phyloP scores from a whole-genome alignment of 2,888 invertebrate genomes.

The Cryptus armator region DNA sequence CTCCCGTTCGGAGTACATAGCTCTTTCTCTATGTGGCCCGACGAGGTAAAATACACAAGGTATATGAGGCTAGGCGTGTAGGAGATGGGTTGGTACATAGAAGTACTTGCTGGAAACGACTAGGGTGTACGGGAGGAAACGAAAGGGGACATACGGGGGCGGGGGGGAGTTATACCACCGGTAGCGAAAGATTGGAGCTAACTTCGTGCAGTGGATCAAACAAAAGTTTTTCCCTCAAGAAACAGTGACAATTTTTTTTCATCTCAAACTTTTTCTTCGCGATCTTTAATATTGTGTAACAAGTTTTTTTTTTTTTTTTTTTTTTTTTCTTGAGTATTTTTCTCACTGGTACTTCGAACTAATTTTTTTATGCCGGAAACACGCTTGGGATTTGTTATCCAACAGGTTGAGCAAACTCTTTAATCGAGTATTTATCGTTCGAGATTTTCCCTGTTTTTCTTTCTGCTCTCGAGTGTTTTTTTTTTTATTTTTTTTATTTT shows the following conservation, averaged over 20 bases:
- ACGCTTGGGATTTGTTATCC: background rate
- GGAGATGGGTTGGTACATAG: conserved; percentile 83
- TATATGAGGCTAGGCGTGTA: conserved; percentile 81
- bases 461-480: background rate
- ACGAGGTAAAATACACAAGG: conserved; percentile 78
- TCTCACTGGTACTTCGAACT: background rate
- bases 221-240: conserved; percentile 58
- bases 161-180: conserved; percentile 37
- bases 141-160: conserved; percentile 65
- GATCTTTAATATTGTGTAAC: background rate
- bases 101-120: conserved; percentile 84
- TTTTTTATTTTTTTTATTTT: background rate
- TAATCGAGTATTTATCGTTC: background rate
- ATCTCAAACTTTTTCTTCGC: background rate
- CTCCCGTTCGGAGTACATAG: conserved; percentile 63
- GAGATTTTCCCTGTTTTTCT: background rate
- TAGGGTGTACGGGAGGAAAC: conserved; percentile 77
- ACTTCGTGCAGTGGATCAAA: conserved; percentile 61
- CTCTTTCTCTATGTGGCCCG: conserved; percentile 62
- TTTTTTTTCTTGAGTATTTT: background rate
- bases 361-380: background rate
- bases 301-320: background rate
- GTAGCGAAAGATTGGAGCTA: conserved; percentile 71
- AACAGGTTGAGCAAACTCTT: conserved; percentile 1
- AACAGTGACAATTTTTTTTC: conserved; percentile 7